Base-by-base conservation (phyloP, 2,888 invertebrate species). In the Drosophila algonquin region DNA sequence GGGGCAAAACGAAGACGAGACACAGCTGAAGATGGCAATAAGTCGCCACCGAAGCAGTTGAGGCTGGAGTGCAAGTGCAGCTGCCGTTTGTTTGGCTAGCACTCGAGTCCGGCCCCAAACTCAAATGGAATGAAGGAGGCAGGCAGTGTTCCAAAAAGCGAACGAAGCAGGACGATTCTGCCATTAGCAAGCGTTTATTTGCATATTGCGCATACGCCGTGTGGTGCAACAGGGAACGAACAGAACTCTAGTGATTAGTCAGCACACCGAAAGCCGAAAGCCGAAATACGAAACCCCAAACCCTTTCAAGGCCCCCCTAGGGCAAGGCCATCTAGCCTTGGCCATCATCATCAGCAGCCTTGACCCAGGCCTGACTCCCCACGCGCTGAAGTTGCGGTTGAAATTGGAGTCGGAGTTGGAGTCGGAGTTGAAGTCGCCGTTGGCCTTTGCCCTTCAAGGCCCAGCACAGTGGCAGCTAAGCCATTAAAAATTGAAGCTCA, bases 201-300 rank as follows among this genome's bases (percentile, higher is more conserved):
- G 88, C 88, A 87, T 83, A 83, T 87, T 74, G 80, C 76, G 77
- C 77, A 81, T 77, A 79, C 81, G 77, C 73, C 58, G 64, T 59
- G 78, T 64, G 62, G 57, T 54, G 51, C 60, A 57, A 47, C 63
- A 63, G 30, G 24, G 16, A 21, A 18, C 18, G 8, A 30, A 30
- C 8, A 30, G 14, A 44, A 3, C 40, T 40, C 16, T 2, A 24
- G 9, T 44, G 50, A 24, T 27, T 14, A 30, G 32, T 35, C 27
- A 30, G 40, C 47, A 10, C 24, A 32, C 5, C 50, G 10, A 60
- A 10, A 40, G 7, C 30, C 16, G 10, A 32, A 24, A 24, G 5
- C 3, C 50, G 10, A 60, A 10, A 40, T 7, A 16, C 16, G 8
- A 32, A 8, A 48, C 40, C 55, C 6, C 18, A 14, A 24, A 30